Conservation (phyloP, 2,113 vertebrate genomes). For the Actinemys pallida region DNA sequence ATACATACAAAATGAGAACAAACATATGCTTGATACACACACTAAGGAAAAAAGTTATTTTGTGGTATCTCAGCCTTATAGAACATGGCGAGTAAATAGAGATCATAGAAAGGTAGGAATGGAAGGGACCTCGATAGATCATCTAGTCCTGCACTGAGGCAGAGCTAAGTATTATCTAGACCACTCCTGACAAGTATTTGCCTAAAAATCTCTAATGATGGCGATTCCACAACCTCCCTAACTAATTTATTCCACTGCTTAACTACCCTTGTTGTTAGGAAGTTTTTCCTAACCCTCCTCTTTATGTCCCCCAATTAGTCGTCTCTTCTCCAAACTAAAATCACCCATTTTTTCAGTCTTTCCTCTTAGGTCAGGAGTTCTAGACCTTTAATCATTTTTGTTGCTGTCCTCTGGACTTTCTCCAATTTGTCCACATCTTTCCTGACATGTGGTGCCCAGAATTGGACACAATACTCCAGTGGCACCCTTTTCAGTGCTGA, state of each 20-base stretch:
- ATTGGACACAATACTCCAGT: neutral
- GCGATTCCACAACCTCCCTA: neutral
- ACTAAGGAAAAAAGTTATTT: neutral
- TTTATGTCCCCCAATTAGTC: neutral
- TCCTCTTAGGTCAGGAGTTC: neutral
- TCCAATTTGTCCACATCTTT: neutral
- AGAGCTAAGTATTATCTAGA: neutral
- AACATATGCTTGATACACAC: neutral
- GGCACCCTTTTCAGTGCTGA: neutral
- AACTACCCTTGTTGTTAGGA: neutral
- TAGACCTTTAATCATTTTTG: neutral
- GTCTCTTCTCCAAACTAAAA: neutral
- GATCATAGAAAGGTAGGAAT: neutral
- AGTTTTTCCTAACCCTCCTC: neutral
- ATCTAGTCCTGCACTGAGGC: neutral
- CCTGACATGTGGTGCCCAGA: neutral
- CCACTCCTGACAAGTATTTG: neutral
- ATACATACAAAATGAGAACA: neutral
- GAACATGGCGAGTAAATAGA: neutral
- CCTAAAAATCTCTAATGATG: neutral
- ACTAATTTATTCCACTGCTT: neutral
- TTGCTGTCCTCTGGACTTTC: neutral
- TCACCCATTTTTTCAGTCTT: neutral
- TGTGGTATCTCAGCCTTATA: neutral
- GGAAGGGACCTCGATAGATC: neutral